Conservation (phyloP, 2,888 invertebrate genomes). For the Drosophila colorata region DNA sequence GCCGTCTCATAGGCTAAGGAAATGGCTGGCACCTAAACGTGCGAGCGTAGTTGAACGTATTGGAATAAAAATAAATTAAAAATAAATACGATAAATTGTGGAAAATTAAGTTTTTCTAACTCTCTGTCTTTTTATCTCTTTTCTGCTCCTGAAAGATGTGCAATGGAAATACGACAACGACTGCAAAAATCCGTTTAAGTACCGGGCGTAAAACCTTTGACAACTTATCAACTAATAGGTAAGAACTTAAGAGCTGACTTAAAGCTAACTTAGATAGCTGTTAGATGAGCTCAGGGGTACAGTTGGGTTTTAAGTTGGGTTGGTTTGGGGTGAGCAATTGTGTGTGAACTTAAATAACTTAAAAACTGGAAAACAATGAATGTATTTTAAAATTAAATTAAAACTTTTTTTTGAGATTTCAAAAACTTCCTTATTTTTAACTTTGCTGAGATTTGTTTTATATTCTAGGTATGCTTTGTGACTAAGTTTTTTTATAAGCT, state of each 20-base stretch:
- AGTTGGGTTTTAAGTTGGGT: slow-evolving; percentile 19
- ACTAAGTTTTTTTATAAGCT: slow-evolving; percentile 41
- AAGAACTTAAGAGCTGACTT: slow-evolving; percentile 37
- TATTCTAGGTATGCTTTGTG: slow-evolving; percentile 24
- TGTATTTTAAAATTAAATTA: slow-evolving; percentile 23
- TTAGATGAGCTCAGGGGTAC: slow-evolving; percentile 29
- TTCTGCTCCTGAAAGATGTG: background rate
- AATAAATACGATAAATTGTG: slow-evolving; percentile 75
- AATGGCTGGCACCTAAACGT: slow-evolving; percentile 95
- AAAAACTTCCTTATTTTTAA: slow-evolving; percentile 8
- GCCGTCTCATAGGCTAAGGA: slow-evolving; percentile 99
- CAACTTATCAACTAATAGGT: slow-evolving; percentile 38
- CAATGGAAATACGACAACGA: slow-evolving; percentile 28
- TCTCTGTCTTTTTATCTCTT: slow-evolving; percentile 2
- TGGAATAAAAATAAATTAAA: slow-evolving; percentile 65
- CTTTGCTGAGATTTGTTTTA: slow-evolving; percentile 5
- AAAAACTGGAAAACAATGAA: slow-evolving; percentile 17
- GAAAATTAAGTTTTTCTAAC: slow-evolving; percentile 32
- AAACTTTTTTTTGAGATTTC: slow-evolving; percentile 2
- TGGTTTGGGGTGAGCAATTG: slow-evolving; percentile 10
- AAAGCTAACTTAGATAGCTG: slow-evolving; percentile 45
- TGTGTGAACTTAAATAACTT: slow-evolving; percentile 34
- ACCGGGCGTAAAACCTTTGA: slow-evolving; percentile 4
- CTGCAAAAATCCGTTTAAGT: slow-evolving; percentile 17
- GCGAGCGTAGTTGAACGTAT: slow-evolving; percentile 50